Evolutionary conservation across 2,797 vertebrate genomes (phyloP), one percentile per base, ranked within the genome.

Genomic region (Eidolon dupreanum): DNA sequence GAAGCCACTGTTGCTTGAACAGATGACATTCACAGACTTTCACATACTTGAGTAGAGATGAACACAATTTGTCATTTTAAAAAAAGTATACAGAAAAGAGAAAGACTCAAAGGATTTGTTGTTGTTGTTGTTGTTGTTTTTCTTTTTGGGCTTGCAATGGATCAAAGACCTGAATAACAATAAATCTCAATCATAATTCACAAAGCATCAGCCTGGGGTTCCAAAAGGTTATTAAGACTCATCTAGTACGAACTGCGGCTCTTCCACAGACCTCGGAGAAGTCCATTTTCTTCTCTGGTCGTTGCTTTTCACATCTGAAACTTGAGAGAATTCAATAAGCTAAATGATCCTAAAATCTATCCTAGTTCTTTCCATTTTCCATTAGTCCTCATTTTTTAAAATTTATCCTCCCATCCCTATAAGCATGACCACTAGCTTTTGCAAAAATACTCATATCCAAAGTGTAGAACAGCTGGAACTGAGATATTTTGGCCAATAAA

Each of bases 291-390:
- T 84, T 86, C 43, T 41, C 33, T 84, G 28, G 2, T 7, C 61
- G 65, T 59, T 71, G 16, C 9, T 94, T 84, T 92, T 68, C 53
- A 81, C 65, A 93, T 74, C 36, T 41, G n/a, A 33, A 93, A 93
- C 90, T 13, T 17, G 77, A 51, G 36, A 28, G 9, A 16, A 75
- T 0, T 55, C 0, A 22, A 61, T 57, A 55, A 53, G 43, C 36
- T 10, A 11, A 3, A 79, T n/a, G 41, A 93, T 87, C 3, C 65
- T 36, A 46, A 68, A 20, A 49, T 93, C 68, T 59, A 43, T 71
- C 33, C 19, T 92, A 49, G 28, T 41, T 93, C 68, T 82, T 94
- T 17, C 51, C 46, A 49, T 22, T 91, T 88, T 31, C 68, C 77
- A 53, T 46, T 74, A 65, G 55, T 84, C 20, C 10, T 88, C 57